A percentile compares a stretch with the other conserved stretches of the same genome.
Evolutionary conservation across 2,113 vertebrate genomes (phyloP).

Genomic region (Clarias batrachus): DNA sequence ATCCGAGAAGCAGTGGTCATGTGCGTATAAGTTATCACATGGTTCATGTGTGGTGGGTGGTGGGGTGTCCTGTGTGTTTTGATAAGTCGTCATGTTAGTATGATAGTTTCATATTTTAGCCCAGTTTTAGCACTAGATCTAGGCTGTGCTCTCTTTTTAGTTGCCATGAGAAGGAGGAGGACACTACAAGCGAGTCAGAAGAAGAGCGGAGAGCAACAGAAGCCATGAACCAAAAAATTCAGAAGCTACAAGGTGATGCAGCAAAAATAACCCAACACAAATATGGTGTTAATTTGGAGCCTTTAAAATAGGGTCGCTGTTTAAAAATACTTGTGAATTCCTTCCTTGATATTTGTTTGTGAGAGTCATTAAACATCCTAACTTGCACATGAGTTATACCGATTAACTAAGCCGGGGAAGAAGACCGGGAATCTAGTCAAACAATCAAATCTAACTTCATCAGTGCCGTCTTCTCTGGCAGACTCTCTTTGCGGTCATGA

Average conservation of each 20-base stretch:
- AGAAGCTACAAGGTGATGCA: slow-evolving; percentile 83
- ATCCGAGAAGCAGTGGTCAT: slow-evolving; percentile 92
- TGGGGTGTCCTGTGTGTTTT: not conserved
- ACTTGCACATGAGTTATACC: not conserved
- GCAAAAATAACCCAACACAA: not conserved
- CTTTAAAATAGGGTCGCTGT: not conserved
- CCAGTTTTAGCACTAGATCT: not conserved
- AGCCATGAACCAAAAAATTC: slow-evolving; percentile 81
- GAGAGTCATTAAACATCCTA: not conserved
- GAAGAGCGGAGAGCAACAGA: slow-evolving; percentile 85
- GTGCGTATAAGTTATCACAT: slow-evolving; percentile 61
- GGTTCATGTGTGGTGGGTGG: not conserved
- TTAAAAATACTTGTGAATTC: not conserved
- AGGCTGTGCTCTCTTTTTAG: slow-evolving; percentile 60
- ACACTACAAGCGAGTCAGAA: slow-evolving; percentile 82
- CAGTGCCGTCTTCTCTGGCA: slow-evolving; percentile 38
- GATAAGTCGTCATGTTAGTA: not conserved
- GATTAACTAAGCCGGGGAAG: not conserved
- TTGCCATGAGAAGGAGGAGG: slow-evolving; percentile 88
- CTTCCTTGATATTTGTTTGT: not conserved
- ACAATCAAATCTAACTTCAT: not conserved
- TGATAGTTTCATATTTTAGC: not conserved
- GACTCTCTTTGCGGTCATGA: slow-evolving; percentile 81
- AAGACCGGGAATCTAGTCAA: not conserved
- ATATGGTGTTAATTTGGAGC: not conserved